These are phyloP conservation scores for Mastacembelus armatus DNA, from an alignment of 2,797 vertebrate species.

Conservation along the genomic window DNA sequence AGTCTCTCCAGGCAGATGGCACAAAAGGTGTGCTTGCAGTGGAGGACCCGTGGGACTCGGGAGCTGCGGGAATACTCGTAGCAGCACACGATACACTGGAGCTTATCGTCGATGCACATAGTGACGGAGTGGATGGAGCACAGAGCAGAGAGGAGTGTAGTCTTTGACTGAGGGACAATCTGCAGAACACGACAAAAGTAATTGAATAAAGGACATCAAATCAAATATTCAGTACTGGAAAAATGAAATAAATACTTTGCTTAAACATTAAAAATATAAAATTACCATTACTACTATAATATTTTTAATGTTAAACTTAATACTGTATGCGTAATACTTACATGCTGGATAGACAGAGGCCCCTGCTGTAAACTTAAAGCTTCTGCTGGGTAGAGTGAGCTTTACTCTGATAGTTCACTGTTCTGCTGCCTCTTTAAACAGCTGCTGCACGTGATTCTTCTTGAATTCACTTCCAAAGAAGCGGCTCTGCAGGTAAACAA, in stretches of 20 bases:
- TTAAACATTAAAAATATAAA: not conserved
- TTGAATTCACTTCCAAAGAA: conserved; percentile 36
- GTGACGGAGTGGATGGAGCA: not conserved
- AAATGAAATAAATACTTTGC: not conserved
- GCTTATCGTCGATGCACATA: conserved; percentile 43
- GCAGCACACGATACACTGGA: conserved; percentile 73
- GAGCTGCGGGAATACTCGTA: conserved; percentile 48
- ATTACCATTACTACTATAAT: not conserved
- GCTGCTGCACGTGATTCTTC: not conserved
- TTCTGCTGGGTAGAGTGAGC: not conserved
- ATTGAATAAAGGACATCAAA: not conserved
- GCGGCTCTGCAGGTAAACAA: fast-evolving
- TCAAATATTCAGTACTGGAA: not conserved
- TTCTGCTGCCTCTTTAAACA: not conserved
- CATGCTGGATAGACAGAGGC: not conserved
- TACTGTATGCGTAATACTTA: conserved; percentile 45
- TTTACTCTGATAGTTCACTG: not conserved
- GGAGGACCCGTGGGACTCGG: conserved; percentile 69
- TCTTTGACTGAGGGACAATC: not conserved
- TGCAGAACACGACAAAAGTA: not conserved
- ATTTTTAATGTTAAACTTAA: too few relatives aligned
- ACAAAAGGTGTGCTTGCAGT: conserved; percentile 80
- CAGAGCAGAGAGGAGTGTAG: too few relatives aligned
- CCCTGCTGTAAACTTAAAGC: too few relatives aligned
- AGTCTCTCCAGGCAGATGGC: conserved; percentile 61